Percentiles rank a stretch among this genome's conserved stretches.
Conservation (phyloP, 2,113 vertebrate genomes). For the Hassar affinis region DNA sequence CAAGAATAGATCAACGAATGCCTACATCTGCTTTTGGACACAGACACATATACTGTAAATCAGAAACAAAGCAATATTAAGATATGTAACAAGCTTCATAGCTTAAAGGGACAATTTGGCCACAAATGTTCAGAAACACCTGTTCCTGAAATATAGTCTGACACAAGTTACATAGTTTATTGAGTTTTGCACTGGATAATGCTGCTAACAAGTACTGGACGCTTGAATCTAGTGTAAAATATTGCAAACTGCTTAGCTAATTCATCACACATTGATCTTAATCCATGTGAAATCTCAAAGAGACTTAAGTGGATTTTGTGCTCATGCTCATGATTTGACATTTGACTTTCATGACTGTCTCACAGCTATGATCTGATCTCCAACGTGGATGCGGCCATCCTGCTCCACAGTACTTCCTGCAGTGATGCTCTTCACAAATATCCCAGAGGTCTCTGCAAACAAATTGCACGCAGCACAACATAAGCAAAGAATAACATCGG, state of each 20-base stretch:
- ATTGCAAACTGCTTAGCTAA: not conserved
- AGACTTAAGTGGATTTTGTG: not conserved
- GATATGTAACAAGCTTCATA: not conserved
- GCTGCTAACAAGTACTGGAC: not conserved
- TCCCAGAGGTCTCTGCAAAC: slow-evolving; percentile 86
- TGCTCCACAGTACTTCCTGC: slow-evolving; percentile 89
- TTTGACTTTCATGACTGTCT: not conserved
- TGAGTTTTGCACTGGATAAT: not conserved
- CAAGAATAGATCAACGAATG: not conserved
- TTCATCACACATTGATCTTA: not conserved
- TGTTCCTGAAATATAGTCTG: not conserved
- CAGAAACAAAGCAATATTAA: no score
- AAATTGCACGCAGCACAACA: not conserved
- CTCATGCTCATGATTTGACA: not conserved
- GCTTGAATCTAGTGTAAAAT: not conserved
- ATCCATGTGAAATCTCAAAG: not conserved
- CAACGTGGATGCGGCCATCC: slow-evolving; percentile 87
- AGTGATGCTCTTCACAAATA: slow-evolving; percentile 93
- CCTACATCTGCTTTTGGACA: not conserved
- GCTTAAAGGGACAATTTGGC: not conserved
- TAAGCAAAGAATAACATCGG: not conserved
- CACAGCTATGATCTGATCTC: slow-evolving; percentile 63
- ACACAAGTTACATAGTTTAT: not conserved
- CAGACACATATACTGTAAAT: not conserved
- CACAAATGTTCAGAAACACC: no score